Base-by-base conservation (phyloP, 64 coral and sea anemone species). In the Astreopora myriophthalma region DNA sequence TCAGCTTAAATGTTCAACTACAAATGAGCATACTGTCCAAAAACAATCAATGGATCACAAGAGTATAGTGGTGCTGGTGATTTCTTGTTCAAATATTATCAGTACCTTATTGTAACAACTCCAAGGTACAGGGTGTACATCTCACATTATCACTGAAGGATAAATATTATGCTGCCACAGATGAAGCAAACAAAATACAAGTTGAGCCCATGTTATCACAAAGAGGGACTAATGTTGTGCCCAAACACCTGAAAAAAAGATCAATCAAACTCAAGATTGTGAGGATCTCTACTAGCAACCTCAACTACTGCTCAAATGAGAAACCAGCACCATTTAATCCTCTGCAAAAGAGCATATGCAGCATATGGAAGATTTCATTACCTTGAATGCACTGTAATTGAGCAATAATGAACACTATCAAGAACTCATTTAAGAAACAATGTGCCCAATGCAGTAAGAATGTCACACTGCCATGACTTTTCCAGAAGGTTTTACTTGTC, bases 21-120 rank as follows among this genome's bases (percentile, higher is more conserved):
- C 31, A 85, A 85, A 86, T 86, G 83, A 42, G 83, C 83, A 86
- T 86, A 26, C 51, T 48, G 34, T 26, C 51, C 13, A 57, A 42
- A 86, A 86, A 86, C 83, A 86, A 86, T 86, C 63, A 70, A 26
- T 86, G 83, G 83, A 86, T 86, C 34, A 86, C 83, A 86, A 86
- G 83, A 86, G 83, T 86, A 86, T 86, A n/a, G 0, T 34, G 63
- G 83, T 86, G 83, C 63, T 69, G 61, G 83, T 44, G 63, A 42
- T 86, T 86, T 69, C 83, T 26, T 86, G 83, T 34, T 37, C 81
- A 67, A n/a, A 26, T 62, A 86, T 39, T 24, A 20, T 36, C 14
- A 34, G 36, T 74, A 74, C 71, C 71, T 74, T 74, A 74, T 1
- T n/a, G 35, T 74, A 33, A 74, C 71, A 74, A 40, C 5, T 74